Conservation (phyloP, 2,113 vertebrate genomes). For the Leptobrachium ailaonicum region DNA sequence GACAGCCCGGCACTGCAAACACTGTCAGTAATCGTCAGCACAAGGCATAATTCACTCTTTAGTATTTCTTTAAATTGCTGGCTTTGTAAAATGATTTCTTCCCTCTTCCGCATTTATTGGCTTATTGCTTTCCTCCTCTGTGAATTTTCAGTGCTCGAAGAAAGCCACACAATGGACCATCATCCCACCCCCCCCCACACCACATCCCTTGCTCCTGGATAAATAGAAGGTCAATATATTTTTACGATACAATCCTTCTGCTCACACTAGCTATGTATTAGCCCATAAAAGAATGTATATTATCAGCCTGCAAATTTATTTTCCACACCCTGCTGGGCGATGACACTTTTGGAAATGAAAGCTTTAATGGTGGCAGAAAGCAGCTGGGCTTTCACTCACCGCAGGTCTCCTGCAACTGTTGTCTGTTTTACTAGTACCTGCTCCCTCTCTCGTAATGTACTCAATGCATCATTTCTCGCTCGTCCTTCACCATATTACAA, state of each 20-base stretch:
- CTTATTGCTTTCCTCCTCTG: conserved; percentile 29
- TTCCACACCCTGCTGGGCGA: conserved; percentile 40
- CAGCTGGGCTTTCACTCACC: background rate
- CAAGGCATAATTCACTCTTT: conserved; percentile 27
- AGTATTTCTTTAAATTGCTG: conserved; percentile 14
- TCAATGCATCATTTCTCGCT: too few relatives aligned
- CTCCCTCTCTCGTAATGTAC: background rate
- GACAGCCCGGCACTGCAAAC: conserved; percentile 20
- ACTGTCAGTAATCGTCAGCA: conserved; percentile 5
- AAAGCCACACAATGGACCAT: conserved; percentile 10
- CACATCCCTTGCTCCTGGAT: conserved; percentile 24
- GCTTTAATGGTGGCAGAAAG: conserved; percentile 3
- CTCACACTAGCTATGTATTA: conserved; percentile 47
- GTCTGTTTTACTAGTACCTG: background rate
- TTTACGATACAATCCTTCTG: conserved; percentile 48
- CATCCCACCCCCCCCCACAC: background rate
- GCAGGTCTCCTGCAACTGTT: background rate
- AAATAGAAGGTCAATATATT: conserved; percentile 46
- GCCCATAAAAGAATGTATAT: conserved; percentile 47
- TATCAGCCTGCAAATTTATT: conserved; percentile 29
- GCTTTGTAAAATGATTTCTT: conserved; percentile 28
- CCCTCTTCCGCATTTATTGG: conserved; percentile 29
- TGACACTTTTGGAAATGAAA: conserved; percentile 39
- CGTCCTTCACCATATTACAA: too few relatives aligned
- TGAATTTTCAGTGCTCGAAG: conserved; percentile 28